Conservation (phyloP, 2,797 vertebrate genomes). For the Sebastes trivittatus region DNA sequence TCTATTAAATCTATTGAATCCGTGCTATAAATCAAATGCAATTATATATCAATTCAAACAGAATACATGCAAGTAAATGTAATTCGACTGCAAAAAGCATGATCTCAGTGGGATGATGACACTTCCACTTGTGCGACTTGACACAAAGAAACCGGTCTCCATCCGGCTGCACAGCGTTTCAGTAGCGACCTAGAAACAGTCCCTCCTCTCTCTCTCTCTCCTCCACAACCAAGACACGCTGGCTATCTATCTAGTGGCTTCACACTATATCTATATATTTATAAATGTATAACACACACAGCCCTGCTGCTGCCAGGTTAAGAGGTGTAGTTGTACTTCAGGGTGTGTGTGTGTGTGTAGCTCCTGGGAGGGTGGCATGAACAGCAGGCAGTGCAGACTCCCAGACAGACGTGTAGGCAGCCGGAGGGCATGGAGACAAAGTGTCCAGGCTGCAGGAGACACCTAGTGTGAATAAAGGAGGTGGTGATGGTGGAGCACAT, state of each 20-base stretch:
- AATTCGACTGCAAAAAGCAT: background rate
- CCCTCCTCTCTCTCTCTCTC: background rate
- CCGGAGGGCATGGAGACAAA: slow-evolving; percentile 46
- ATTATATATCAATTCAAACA: background rate
- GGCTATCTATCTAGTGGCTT: background rate
- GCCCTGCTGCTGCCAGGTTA: background rate
- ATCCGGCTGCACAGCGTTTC: slow-evolving; percentile 44
- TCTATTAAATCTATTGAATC: background rate
- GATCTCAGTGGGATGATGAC: slow-evolving; percentile 39
- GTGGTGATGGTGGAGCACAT: slow-evolving; percentile 35
- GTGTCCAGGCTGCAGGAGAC: slow-evolving; percentile 25
- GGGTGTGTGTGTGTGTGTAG: slow-evolving; percentile 19
- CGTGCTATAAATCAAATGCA: background rate
- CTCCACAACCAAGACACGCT: background rate
- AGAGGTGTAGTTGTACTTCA: slow-evolving; percentile 6
- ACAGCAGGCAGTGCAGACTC: slow-evolving; percentile 33
- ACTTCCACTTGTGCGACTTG: slow-evolving; percentile 67
- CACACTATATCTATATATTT: background rate
- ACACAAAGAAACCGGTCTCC: slow-evolving; percentile 81
- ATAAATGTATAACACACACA: background rate
- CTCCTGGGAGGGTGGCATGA: slow-evolving; percentile 27
- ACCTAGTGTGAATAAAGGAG: background rate
- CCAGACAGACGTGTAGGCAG: slow-evolving; percentile 48
- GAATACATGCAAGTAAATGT: background rate
- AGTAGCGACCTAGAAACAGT: slow-evolving; percentile 51